A percentile compares a stretch with the other conserved stretches of the same genome.
These are phyloP conservation scores for Episyrphus balteatus DNA, from an alignment of 1,140 invertebrate genomes.

Conservation along the genomic window DNA sequence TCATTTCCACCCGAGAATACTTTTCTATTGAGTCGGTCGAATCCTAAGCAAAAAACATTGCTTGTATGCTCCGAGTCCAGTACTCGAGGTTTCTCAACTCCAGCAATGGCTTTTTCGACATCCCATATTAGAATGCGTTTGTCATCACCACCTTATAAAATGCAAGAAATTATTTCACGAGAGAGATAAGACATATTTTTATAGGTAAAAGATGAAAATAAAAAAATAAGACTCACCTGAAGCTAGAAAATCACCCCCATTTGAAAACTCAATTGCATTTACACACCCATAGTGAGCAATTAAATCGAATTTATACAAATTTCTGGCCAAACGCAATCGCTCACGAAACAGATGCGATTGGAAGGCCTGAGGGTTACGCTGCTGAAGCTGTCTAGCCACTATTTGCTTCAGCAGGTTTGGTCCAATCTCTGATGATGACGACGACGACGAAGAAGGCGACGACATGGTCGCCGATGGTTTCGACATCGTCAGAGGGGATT, in stretches of 20 bases:
- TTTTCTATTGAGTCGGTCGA: conserved; percentile 65
- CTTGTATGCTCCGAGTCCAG: conserved; percentile 80
- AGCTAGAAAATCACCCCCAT: conserved; percentile 70
- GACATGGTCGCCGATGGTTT: not conserved
- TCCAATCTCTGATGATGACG: conserved; percentile 3
- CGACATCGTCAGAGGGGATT: not conserved
- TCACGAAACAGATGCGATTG: conserved; percentile 46
- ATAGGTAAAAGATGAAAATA: not conserved
- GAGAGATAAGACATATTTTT: no score
- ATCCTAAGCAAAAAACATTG: conserved; percentile 87
- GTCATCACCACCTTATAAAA: conserved; percentile 84
- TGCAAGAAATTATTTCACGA: not conserved
- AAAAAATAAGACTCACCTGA: conserved; percentile 57
- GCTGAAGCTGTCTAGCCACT: conserved; percentile 1
- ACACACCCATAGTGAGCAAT: conserved; percentile 89
- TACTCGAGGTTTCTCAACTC: conserved; percentile 46
- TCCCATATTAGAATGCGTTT: conserved; percentile 81
- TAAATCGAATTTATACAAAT: conserved; percentile 74
- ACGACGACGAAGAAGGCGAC: conserved; percentile 4
- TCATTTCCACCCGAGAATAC: conserved; percentile 92
- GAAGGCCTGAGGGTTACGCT: conserved; percentile 15
- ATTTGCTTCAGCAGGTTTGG: conserved; percentile 2
- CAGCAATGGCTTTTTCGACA: conserved; percentile 62
- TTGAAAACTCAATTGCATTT: conserved; percentile 91
- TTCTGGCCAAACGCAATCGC: conserved; percentile 51